These are phyloP conservation scores for Idaea biselata DNA, from an alignment of 2,888 invertebrate genomes.

Conservation along the genomic window DNA sequence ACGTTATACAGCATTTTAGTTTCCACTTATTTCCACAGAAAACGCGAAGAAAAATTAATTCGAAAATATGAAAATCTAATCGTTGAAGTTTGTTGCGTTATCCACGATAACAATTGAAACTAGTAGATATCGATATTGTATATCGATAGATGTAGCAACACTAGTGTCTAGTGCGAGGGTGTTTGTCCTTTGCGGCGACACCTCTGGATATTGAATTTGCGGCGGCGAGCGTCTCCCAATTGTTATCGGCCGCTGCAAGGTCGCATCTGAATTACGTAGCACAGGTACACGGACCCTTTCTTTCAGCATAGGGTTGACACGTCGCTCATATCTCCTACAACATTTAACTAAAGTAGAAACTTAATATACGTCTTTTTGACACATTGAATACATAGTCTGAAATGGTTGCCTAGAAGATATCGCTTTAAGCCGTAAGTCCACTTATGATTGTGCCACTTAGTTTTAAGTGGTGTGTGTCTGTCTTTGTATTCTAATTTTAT, in stretches of 20 bases:
- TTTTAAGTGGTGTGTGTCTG: too few relatives aligned
- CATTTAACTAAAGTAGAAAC: not conserved
- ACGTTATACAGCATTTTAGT: too few relatives aligned
- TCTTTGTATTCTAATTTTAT: too few relatives aligned
- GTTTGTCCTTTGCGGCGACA: constrained; percentile 50
- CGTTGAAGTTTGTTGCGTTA: too few relatives aligned
- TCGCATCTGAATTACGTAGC: constrained; percentile 56
- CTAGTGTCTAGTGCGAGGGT: constrained; percentile 27
- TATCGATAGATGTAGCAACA: constrained; percentile 9
- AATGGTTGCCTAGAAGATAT: too few relatives aligned
- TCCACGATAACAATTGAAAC: not conserved
- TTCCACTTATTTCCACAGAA: too few relatives aligned
- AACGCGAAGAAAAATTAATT: too few relatives aligned
- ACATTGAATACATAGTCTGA: too few relatives aligned
- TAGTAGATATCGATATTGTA: constrained; percentile 6
- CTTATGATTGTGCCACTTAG: too few relatives aligned
- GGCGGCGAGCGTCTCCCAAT: constrained; percentile 69
- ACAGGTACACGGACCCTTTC: constrained; percentile 72
- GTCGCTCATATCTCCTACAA: not conserved
- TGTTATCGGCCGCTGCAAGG: constrained; percentile 78
- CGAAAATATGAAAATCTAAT: too few relatives aligned
- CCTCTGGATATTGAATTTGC: constrained; percentile 79
- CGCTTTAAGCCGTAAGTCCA: too few relatives aligned
- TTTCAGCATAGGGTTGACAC: constrained; percentile 58
- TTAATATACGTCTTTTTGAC: too few relatives aligned